Conservation (phyloP, 2,888 invertebrate genomes). For the Linnaemya vulpina region DNA sequence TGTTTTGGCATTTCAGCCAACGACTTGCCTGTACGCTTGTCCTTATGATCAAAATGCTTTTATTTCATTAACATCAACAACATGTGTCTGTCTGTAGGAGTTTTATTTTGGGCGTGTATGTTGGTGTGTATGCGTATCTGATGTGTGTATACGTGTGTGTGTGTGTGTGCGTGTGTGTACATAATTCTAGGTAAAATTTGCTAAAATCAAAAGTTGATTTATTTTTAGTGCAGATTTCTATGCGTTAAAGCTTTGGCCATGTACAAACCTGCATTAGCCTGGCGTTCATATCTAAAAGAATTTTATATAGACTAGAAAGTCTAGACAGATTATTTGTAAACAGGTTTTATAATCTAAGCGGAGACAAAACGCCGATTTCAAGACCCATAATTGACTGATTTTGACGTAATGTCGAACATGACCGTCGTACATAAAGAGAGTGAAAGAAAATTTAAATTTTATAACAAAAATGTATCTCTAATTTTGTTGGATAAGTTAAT, state of each 20-base stretch:
- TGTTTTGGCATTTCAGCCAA: background rate
- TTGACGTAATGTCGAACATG: too few species aligned
- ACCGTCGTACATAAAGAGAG: too few species aligned
- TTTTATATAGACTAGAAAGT: too few species aligned
- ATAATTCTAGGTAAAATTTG: slow-evolving; percentile 58
- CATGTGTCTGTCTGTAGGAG: slow-evolving; percentile 10
- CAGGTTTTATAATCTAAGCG: too few species aligned
- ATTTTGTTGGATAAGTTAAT: too few species aligned
- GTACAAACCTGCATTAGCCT: too few species aligned
- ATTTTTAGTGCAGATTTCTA: slow-evolving; percentile 70
- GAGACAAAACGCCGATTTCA: too few species aligned
- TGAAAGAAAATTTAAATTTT: too few species aligned
- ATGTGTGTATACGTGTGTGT: background rate
- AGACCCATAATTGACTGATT: too few species aligned
- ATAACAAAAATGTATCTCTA: too few species aligned
- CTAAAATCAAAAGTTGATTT: slow-evolving; percentile 73
- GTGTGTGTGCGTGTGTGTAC: background rate
- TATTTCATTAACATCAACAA: slow-evolving; percentile 61
- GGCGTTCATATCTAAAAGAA: too few species aligned
- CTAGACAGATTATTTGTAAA: too few species aligned
- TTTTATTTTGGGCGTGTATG: background rate
- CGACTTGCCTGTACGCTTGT: slow-evolving; percentile 14
- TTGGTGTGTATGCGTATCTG: background rate
- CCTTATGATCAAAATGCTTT: slow-evolving; percentile 53
- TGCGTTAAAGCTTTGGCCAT: slow-evolving; percentile 52